Evolutionary conservation across 2,797 vertebrate species (phyloP), one percentile per base, ranked within the genome.

Genomic region (Thalassophryne amazonica): DNA sequence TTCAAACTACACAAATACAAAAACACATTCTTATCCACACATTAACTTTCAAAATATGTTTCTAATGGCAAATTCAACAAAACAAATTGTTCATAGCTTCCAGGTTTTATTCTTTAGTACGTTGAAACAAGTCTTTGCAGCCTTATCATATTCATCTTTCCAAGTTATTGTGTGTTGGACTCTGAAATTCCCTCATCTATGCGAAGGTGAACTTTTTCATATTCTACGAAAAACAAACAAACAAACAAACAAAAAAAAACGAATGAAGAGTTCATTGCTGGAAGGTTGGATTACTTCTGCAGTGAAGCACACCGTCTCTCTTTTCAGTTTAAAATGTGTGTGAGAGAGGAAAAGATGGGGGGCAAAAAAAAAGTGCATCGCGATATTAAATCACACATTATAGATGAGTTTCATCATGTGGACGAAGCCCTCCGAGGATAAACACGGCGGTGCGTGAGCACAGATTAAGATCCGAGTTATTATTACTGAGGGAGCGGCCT

Each of bases 321-420:
- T 77, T 73, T 76, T 66, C 50, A 60, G 51, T 68, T 75, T 64
- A 65, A 77, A 74, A 60, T 67, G 21, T 48, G 15, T 3, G 27
- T 18, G 3, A 22, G 13, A 27, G 9, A 29, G 45, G 40, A 37
- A 43, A 37, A 49, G 33, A 31, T 40, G 63, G 25, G n/a, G n/a
- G 28, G 41, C 5, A 1, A 16, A 45, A 54, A 50, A 46, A 31
- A 30, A 48, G 50, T 54, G 64, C 56, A 76, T 57, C 43, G 68
- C 78, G 75, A 88, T 90, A 88, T 90, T 87, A 86, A 91, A 88
- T 85, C 83, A 86, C 79, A 87, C 85, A 88, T 89, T 89, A 88
- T 89, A 87, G 84, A 90, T 88, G 88, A 86, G 83, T 87, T 88
- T 88, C 88, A 88, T 90, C 85, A 85, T 78, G 73, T 80, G 85